Percentiles rank a stretch among this genome's conserved stretches.
These are phyloP conservation scores for Tetranychus urticae DNA, from an alignment of 1,140 invertebrate genomes.

Conservation along the genomic window DNA sequence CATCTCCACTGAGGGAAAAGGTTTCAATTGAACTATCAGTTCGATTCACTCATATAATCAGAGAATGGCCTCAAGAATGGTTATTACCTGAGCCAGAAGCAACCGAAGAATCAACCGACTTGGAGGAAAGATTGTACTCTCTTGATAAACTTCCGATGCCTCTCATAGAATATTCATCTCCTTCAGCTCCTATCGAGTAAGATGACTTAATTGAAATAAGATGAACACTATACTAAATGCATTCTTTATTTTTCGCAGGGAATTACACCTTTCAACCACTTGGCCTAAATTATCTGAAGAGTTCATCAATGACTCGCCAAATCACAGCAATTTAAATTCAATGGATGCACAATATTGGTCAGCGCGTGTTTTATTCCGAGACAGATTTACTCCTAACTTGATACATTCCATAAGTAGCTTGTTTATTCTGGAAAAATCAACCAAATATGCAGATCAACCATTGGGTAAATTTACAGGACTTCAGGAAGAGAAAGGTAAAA, in stretches of 20 bases:
- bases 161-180: neutral
- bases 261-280: conserved; percentile 51
- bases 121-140: neutral
- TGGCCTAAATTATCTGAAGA: conserved; percentile 68
- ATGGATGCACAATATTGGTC: conserved; percentile 52
- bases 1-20: neutral
- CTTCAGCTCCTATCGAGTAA: neutral
- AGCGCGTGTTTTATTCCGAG: conserved; percentile 21
- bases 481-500: neutral
- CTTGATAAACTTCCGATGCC: neutral
- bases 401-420: neutral
- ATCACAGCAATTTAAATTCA: conserved; percentile 53
- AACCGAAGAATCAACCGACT: neutral
- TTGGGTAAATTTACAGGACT: neutral
- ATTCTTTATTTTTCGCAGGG: conserved; percentile 25
- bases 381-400: conserved; percentile 5
- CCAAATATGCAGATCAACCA: neutral
- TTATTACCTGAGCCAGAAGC: neutral
- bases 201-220: neutral
- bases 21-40: conserved; percentile 44
- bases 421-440: neutral
- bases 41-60: conserved; percentile 53
- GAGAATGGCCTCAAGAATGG: conserved; percentile 30
- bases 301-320: conserved; percentile 42
- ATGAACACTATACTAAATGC: neutral